Conservation (phyloP, 2,888 invertebrate genomes). For the Augiades crinisus region DNA sequence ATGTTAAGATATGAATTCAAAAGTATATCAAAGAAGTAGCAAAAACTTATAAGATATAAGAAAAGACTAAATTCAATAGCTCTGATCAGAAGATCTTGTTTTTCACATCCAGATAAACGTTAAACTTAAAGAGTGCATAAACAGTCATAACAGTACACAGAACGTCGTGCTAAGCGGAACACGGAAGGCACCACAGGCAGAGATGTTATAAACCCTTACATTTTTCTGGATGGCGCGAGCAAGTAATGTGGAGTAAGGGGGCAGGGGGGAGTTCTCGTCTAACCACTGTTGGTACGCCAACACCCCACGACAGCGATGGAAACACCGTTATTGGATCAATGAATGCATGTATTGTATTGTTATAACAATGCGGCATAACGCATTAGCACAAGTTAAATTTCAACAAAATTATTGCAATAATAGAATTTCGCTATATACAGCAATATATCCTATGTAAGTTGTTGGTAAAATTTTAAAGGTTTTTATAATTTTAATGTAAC, state of each 20-base stretch:
- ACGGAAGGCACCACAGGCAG: slow-evolving; percentile 42
- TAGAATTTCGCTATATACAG: background rate
- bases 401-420: too few relatives aligned
- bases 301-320: slow-evolving; percentile 54
- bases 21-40: too few relatives aligned
- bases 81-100: background rate
- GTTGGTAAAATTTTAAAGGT: too few relatives aligned
- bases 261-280: slow-evolving; percentile 88
- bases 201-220: slow-evolving; percentile 82
- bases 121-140: slow-evolving; percentile 2
- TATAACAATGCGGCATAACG: slow-evolving; percentile 14
- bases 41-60: background rate
- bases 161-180: slow-evolving; percentile 27
- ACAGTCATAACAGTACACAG: slow-evolving; percentile 15
- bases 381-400: slow-evolving; percentile 13
- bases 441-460: background rate
- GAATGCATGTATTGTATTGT: slow-evolving; percentile 24
- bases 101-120: background rate
- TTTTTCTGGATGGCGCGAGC: slow-evolving; percentile 85
- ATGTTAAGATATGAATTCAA: too few relatives aligned
- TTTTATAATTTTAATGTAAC: too few relatives aligned
- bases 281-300: slow-evolving; percentile 84
- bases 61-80: background rate
- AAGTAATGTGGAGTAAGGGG: slow-evolving; percentile 85
- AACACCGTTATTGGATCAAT: slow-evolving; percentile 59